Base-by-base conservation (phyloP, 2,888 invertebrate genomes). In the Mantis religiosa region DNA sequence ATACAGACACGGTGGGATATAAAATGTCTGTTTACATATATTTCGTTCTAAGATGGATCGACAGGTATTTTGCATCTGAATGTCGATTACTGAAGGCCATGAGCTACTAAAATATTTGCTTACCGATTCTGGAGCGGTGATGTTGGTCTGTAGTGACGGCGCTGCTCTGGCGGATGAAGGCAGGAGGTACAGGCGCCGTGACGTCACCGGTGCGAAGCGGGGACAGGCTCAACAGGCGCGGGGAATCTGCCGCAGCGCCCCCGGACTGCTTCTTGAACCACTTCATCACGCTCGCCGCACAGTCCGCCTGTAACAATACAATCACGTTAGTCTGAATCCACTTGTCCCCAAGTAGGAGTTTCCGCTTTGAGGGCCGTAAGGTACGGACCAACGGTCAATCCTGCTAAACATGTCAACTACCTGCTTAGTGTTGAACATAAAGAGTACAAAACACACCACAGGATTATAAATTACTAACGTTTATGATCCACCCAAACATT, bases 181-280 rank as follows among this genome's bases (percentile, higher is more conserved):
- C 20, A 2, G 54, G 20, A 25, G 20, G 20, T 71, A 20, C 54
- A 71, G 54, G 54, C 54, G 54, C 89, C 87, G 87, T 91, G 90
- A 88, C 88, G 28, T 87, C 89, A 81, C 90, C 92, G 7, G 92
- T 89, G 91, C 94, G 92, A 89, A 95, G 92, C 82, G 96, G 96
- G 90, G 96, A 96, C 90, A 96, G 94, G 93, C 96, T 96, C 91
- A 96, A 94, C 92, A 96, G 94, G 93, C 95, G 94, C 91, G 96
- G 96, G 92, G 96, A 94, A 93, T 95, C 96, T 92, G 89, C 95
- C 95, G 91, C 94, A 93, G 92, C 94, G 54, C 54, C 54, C 54
- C 54, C 54, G 54, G 54, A 71, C 54, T 71, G 54, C 25, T 94
- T 94, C 90, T 95, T 95, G 94, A 96, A 96, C 96, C 96, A 96